phyloP scores from a whole-genome alignment of 2,113 vertebrate genomes.

The Tragelaphus strepsiceros region DNA sequence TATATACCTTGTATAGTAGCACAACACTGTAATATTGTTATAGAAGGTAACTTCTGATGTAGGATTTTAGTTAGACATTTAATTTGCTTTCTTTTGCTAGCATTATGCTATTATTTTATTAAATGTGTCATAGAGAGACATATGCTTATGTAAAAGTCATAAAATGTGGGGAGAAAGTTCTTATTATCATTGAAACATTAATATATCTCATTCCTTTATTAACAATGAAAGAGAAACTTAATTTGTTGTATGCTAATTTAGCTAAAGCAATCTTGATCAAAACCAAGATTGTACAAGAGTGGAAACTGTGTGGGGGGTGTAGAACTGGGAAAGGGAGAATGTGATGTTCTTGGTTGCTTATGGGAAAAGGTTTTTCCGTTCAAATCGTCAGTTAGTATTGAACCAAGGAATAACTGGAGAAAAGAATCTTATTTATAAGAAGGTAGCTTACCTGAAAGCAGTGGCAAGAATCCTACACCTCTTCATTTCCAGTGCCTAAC shows the following conservation, averaged over 20 bases:
- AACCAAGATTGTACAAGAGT: conserved; percentile 33
- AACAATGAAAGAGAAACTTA: conserved; percentile 58
- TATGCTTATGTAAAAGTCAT: conserved; percentile 42
- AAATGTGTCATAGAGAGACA: conserved; percentile 32
- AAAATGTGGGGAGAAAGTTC: neutral
- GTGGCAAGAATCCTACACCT: neutral
- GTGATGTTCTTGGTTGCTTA: neutral
- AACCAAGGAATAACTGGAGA: conserved; percentile 24
- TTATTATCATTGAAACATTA: conserved; percentile 38
- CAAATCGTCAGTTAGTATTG: conserved; percentile 1
- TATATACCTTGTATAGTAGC: neutral
- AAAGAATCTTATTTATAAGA: neutral
- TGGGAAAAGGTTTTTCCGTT: neutral
- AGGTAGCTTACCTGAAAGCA: neutral
- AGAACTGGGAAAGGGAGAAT: neutral
- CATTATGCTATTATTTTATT: conserved; percentile 49
- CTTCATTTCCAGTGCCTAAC: neutral
- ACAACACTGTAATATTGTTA: neutral
- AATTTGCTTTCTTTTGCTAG: conserved; percentile 12
- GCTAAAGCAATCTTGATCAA: conserved; percentile 20
- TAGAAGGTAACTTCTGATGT: neutral
- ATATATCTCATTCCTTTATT: conserved; percentile 58
- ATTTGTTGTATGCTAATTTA: conserved; percentile 70
- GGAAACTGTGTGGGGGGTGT: neutral
- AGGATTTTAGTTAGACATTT: conserved; percentile 54